Percentiles rank a stretch among this genome's conserved stretches.
Conservation (phyloP, 2,797 vertebrate species). For the Myotis pilosus region DNA sequence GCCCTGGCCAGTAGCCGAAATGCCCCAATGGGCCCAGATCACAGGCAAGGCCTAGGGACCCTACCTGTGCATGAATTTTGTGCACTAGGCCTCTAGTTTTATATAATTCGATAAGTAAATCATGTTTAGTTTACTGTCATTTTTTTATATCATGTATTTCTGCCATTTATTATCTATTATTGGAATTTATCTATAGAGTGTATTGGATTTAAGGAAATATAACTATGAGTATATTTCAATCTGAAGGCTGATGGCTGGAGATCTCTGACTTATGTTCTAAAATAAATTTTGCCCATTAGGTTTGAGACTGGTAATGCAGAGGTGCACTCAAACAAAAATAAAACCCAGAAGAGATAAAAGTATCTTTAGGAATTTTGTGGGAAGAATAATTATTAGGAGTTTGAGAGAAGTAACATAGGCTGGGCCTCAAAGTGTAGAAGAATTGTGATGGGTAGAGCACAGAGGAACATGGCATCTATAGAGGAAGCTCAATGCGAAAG, state of each 20-base stretch:
- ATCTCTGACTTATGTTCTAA: background rate
- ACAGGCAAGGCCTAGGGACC: too few species aligned
- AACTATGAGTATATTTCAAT: background rate
- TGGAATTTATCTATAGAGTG: background rate
- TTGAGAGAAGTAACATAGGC: background rate
- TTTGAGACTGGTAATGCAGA: background rate
- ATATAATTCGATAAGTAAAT: background rate
- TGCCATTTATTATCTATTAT: background rate
- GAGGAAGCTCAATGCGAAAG: background rate
- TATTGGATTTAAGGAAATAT: background rate
- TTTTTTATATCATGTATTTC: background rate
- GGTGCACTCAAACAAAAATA: background rate
- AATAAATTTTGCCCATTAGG: background rate
- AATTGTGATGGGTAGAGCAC: background rate
- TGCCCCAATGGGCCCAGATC: accelerated
- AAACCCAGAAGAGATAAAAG: background rate
- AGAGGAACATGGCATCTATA: background rate
- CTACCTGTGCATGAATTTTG: too few species aligned
- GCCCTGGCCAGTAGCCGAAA: too few species aligned
- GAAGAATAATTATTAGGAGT: background rate
- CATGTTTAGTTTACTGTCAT: background rate
- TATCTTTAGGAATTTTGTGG: background rate
- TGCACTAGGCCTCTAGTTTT: background rate
- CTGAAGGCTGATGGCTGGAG: background rate
- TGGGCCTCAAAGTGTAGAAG: background rate